Percentiles rank a stretch among this genome's conserved stretches.
Evolutionary conservation across 1,140 invertebrate genomes (phyloP).

Genomic region (Saxidomus purpurata): DNA sequence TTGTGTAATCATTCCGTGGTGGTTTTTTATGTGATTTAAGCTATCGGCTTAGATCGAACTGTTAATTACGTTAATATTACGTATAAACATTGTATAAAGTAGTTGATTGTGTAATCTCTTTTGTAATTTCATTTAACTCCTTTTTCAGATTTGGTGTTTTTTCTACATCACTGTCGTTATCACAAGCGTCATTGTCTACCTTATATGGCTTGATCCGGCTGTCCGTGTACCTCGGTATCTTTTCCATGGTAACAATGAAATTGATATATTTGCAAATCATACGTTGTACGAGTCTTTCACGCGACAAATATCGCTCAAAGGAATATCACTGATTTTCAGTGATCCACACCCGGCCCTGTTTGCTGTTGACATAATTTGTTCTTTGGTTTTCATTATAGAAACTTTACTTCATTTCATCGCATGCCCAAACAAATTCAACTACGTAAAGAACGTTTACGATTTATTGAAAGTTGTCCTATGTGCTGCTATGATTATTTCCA

Average conservation of each 20-base stretch:
- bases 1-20: too few relatives aligned
- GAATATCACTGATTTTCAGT: not conserved
- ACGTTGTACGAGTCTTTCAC: not conserved
- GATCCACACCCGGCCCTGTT: slow-evolving; percentile 69
- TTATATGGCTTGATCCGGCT: not conserved
- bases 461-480: slow-evolving; percentile 85
- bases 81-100: too few relatives aligned
- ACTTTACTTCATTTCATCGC: slow-evolving; percentile 82
- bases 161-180: slow-evolving; percentile 44
- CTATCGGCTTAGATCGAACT: too few relatives aligned
- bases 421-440: slow-evolving; percentile 83
- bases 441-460: slow-evolving; percentile 84
- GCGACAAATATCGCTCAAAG: not conserved
- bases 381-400: slow-evolving; percentile 86
- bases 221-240: not conserved
- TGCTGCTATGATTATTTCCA: slow-evolving; percentile 18
- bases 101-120: too few relatives aligned
- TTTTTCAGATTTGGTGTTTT: slow-evolving; percentile 52
- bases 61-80: too few relatives aligned
- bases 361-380: slow-evolving; percentile 78
- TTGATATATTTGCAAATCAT: not conserved
- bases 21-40: too few relatives aligned
- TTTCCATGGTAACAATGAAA: not conserved
- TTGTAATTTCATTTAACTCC: too few relatives aligned
- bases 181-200: slow-evolving; percentile 5